These are phyloP conservation scores for Neopelma chrysocephalum DNA, from an alignment of 2,797 vertebrate genomes.

Conservation along the genomic window DNA sequence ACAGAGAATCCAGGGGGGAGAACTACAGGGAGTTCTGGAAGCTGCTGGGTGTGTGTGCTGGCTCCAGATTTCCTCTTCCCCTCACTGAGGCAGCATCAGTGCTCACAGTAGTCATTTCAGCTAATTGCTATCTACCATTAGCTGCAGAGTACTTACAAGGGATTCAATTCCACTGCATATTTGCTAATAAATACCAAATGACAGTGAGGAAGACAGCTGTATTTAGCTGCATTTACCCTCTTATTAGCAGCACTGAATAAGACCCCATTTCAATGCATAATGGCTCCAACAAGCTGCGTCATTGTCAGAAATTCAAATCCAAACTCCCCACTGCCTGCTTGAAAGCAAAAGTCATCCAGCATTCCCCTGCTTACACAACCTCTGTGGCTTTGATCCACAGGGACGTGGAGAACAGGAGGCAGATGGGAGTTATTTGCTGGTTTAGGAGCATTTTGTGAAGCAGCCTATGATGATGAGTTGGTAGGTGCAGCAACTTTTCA, in stretches of 20 bases:
- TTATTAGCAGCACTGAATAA: slow-evolving; percentile 55
- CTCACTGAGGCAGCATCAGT: slow-evolving; percentile 11
- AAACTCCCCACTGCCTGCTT: background rate
- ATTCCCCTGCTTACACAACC: background rate
- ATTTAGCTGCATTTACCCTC: slow-evolving; percentile 65
- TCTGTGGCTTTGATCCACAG: background rate
- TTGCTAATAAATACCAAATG: slow-evolving; percentile 68
- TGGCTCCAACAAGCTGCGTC: slow-evolving; percentile 23
- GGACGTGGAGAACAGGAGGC: background rate
- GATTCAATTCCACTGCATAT: slow-evolving; percentile 62
- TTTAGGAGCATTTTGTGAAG: background rate
- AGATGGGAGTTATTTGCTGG: background rate
- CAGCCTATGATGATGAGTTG: fast-evolving
- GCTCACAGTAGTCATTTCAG: slow-evolving; percentile 55
- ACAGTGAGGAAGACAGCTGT: slow-evolving; percentile 46
- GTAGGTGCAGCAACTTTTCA: background rate
- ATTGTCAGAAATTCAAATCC: slow-evolving; percentile 5
- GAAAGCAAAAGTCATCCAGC: slow-evolving; percentile 34
- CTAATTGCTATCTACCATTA: slow-evolving; percentile 64
- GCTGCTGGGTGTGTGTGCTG: background rate
- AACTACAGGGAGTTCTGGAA: slow-evolving; percentile 5
- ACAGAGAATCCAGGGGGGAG: background rate
- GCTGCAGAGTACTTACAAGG: slow-evolving; percentile 55
- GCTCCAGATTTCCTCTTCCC: slow-evolving; percentile 45
- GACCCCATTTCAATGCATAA: slow-evolving; percentile 34